Evolutionary conservation across 2,797 vertebrate species (phyloP), one percentile per base, ranked within the genome.

Genomic region (Staurois parvus): DNA sequence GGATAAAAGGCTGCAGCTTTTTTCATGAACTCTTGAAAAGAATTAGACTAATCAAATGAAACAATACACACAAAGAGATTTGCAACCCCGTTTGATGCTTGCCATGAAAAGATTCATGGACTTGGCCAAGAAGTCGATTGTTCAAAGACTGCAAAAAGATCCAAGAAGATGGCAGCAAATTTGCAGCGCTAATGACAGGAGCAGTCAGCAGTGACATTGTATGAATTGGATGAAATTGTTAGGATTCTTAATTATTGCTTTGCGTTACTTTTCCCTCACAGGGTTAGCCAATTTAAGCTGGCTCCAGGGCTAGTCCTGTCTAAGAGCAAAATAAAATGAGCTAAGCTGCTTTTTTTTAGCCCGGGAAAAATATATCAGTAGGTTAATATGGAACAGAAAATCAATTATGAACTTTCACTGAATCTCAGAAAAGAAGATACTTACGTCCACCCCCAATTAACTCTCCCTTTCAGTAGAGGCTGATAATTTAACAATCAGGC

Each of bases 381-480:
- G 48, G 83, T 79, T 84, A 77, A 72, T 84, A 76, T 67, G 48
- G 73, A 76, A 84, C 73, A 76, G 73, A 76, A 68, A 76, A 76
- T 84, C 72, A 84, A 76, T 84, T 81, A 81, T 81, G 79, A 81
- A 81, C 79, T 52, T 84, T 75, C 74, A 76, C 64, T 76, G 73
- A 76, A 29, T 34, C 37, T 40, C 42, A 69, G 56, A 77, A 84
- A 37, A 72, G 82, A 77, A 70, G 30, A 84, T 48, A 70, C 74
- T 84, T 24, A 45, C 28, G 32, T 77, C 42, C 81, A 76, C 62
- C 81, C 73, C 64, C 72, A 84, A 81, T 76, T 76, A 70, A 59
- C 66, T 84, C 48, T 21, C 64, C 56, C 32, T 64, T 64, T 64
- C 21, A 26, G 40, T 64, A 45, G 52, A 52, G 67, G 34, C 62